Evolutionary conservation across 2,113 vertebrate species (phyloP), one percentile per base, ranked within the genome.

Genomic region (Eulacestoma nigropectus): DNA sequence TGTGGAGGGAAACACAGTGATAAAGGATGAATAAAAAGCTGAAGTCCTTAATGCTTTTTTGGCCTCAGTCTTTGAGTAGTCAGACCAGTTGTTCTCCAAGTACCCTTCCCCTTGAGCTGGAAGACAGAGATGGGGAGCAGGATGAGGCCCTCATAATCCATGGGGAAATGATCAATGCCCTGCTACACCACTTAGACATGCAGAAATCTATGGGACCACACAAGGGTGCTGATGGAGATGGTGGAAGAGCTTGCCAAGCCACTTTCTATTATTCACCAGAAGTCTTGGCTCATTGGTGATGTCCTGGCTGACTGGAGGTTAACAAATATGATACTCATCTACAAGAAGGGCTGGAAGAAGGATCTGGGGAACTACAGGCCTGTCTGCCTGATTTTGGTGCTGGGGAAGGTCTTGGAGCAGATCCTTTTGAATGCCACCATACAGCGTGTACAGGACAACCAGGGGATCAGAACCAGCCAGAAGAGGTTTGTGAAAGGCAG

Each of bases 1-100:
- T 32, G 17, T 0, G 1, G 7, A 6, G 10, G 13, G 9, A 33
- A 75, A 26, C 64, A 23, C 3, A 41, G 20, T 0, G 1, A 41
- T 7, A 60, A 59, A 52, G 29, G 23, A 68, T 60, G 29, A 39
- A 19, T 57, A 37, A 57, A 64, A 73, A 22, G 18, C 39, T n/a
- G 44, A 67, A 25, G 13, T n/a, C 25, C 23, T 21, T 39, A 53
- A 76, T 32, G 9, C 3, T 6, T 47, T 68, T 35, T 69, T 41
- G 15, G 13, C 23, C 46, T 53, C 16, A 23, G 16, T 46, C 19
- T 74, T 82, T 44, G n/a, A 44, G 7, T 14, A 52, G 37, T 17
- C 37, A 65, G 44, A 57, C 7, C 10, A 44, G 23, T 16, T 62
- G 8, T n/a, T 67, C 23, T 67, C 33, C 29, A 27, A 39, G 10